phyloP scores from a whole-genome alignment of 2,113 vertebrate genomes.

The Halcyon senegalensis region DNA sequence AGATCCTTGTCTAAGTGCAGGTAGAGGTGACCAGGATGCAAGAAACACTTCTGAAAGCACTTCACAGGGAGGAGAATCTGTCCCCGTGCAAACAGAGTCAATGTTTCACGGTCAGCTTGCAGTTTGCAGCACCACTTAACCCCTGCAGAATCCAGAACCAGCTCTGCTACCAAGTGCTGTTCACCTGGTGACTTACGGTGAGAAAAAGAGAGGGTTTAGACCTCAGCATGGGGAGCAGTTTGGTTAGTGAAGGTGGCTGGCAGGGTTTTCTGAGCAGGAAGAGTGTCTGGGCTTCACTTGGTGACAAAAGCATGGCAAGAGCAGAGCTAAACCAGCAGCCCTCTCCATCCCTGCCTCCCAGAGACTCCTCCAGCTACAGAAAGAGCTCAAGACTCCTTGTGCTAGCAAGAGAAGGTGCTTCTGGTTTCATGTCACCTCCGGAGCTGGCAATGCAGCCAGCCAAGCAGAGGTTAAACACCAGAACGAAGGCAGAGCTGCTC shows the following conservation, averaged over 20 bases:
- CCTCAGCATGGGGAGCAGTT: neutral
- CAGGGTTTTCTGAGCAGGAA: neutral
- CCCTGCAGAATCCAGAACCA: neutral
- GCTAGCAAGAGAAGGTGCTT: neutral
- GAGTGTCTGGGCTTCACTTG: neutral
- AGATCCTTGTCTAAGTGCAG: neutral
- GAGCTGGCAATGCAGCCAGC: neutral
- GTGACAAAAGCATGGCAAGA: neutral
- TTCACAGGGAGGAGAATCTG: too few relatives aligned
- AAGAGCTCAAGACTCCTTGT: neutral
- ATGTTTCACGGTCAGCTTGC: rapidly evolving
- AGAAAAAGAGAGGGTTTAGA: neutral
- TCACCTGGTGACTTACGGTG: neutral
- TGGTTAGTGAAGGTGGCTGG: neutral
- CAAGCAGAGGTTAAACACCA: neutral
- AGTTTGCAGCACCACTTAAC: neutral
- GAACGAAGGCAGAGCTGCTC: neutral
- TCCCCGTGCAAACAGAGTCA: neutral
- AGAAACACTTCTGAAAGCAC: neutral
- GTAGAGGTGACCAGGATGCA: neutral
- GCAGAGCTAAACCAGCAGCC: neutral
- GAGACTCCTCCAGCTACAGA: neutral
- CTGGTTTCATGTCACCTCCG: neutral
- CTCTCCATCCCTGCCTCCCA: neutral
- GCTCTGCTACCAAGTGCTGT: neutral